These are phyloP conservation scores for Sebastes trivittatus DNA, from an alignment of 2,797 vertebrate species.

Conservation along the genomic window DNA sequence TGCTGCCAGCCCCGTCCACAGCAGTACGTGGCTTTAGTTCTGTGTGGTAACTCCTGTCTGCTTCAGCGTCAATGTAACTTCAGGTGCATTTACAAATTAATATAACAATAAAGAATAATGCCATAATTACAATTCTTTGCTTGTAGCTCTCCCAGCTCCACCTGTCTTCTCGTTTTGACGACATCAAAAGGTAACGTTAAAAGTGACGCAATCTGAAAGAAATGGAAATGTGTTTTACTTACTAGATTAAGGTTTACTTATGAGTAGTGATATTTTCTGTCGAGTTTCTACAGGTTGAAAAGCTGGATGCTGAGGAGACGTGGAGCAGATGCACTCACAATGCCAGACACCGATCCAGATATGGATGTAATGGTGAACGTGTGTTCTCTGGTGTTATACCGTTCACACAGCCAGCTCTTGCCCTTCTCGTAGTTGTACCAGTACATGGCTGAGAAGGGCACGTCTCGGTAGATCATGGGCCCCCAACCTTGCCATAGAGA, in stretches of 20 bases:
- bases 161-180: slow-evolving; percentile 92
- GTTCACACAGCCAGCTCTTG: slow-evolving; percentile 86
- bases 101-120: not conserved
- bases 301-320: not conserved
- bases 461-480: slow-evolving; percentile 89
- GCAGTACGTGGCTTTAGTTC: too few species aligned
- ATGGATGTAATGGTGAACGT: slow-evolving; percentile 88
- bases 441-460: slow-evolving; percentile 94
- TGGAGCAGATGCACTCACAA: slow-evolving; percentile 82
- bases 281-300: not conserved
- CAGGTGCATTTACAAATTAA: not conserved
- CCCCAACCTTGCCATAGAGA: slow-evolving; percentile 91
- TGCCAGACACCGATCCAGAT: slow-evolving; percentile 90
- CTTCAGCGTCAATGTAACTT: not conserved
- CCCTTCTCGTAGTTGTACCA: slow-evolving; percentile 94
- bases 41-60: too few species aligned
- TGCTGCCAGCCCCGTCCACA: too few species aligned
- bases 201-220: slow-evolving; percentile 86
- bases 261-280: not conserved
- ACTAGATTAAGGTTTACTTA: not conserved
- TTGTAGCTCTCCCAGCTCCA: slow-evolving; percentile 88
- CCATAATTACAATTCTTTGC: slow-evolving; percentile 83
- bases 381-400: slow-evolving; percentile 76
- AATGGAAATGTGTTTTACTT: not conserved
- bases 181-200: slow-evolving; percentile 93